Evolutionary conservation across 2,797 vertebrate species (phyloP).

Genomic region (Enteromius trimaculatus): DNA sequence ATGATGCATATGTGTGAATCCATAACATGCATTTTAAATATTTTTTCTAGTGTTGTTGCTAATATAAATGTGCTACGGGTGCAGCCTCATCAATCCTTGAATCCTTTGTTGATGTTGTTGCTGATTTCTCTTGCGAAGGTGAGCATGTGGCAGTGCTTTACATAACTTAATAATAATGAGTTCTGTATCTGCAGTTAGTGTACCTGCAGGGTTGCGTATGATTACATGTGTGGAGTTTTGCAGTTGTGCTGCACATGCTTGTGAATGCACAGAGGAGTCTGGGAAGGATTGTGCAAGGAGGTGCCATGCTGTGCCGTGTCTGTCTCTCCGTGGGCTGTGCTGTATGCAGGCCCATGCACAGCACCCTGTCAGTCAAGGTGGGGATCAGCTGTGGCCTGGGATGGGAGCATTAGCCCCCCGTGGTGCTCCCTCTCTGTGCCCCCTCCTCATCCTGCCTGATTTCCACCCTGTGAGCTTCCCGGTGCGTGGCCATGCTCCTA

Average conservation of each 20-base stretch:
- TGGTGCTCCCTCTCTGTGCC: slow-evolving; percentile 86
- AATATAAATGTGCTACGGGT: not conserved
- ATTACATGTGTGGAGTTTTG: not conserved
- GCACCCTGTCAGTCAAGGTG: slow-evolving; percentile 90
- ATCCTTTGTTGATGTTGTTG: not conserved
- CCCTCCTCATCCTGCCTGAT: slow-evolving; percentile 69
- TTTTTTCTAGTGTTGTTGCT: not conserved
- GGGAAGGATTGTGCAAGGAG: slow-evolving; percentile 28
- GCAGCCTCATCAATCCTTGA: not conserved
- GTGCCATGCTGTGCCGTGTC: slow-evolving; percentile 34
- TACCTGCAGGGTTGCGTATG: not conserved
- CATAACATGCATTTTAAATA: not conserved
- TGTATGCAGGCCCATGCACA: slow-evolving; percentile 84
- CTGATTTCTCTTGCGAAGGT: not conserved
- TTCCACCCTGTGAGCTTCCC: slow-evolving; percentile 67
- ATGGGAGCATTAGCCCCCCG: slow-evolving; percentile 95
- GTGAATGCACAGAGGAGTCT: slow-evolving; percentile 32
- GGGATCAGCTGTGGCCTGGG: slow-evolving; percentile 94
- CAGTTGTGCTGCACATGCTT: slow-evolving; percentile 4
- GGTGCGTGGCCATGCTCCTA: slow-evolving; percentile 80
- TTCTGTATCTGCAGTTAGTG: not conserved
- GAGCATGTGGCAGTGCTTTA: slow-evolving; percentile 1
- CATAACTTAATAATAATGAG: slow-evolving; percentile 1
- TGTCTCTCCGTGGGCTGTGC: slow-evolving; percentile 75
- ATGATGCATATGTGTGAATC: not conserved